phyloP scores from a whole-genome alignment of 2,797 vertebrate genomes.

The Pitangus sulphuratus region DNA sequence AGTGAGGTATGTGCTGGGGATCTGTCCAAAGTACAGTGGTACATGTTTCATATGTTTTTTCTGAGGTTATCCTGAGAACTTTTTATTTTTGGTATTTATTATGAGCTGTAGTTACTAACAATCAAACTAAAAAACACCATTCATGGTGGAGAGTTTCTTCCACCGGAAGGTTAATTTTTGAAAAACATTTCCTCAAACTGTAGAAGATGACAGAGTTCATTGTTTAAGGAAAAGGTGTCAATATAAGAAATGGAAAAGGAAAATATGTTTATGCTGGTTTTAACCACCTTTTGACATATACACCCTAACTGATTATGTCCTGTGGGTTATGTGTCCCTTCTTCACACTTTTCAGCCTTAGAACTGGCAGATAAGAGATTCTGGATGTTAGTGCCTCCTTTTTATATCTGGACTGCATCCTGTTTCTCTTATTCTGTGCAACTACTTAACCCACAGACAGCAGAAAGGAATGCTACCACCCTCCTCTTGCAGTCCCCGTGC shows the following conservation, averaged over 20 bases:
- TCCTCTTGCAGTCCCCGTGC: fast-evolving
- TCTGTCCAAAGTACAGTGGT: neutral
- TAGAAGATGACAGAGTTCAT: neutral
- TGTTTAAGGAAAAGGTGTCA: neutral
- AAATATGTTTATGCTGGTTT: neutral
- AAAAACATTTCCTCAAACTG: neutral
- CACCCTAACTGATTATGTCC: neutral
- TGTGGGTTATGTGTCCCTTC: neutral
- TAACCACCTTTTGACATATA: neutral
- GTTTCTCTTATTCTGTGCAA: neutral
- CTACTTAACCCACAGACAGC: neutral
- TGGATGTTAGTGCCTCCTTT: neutral
- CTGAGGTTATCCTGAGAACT: neutral
- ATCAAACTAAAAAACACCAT: neutral
- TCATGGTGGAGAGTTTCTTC: neutral
- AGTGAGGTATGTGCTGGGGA: neutral
- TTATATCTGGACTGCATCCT: neutral
- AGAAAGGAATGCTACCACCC: neutral
- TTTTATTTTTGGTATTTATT: neutral
- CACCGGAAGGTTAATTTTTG: neutral
- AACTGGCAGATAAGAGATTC: neutral
- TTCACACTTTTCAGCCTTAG: neutral
- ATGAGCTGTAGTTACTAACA: neutral
- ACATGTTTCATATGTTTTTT: neutral
- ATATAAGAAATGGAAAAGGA: neutral